Conservation (phyloP, 2,113 vertebrate species). For the Climacteris rufus region DNA sequence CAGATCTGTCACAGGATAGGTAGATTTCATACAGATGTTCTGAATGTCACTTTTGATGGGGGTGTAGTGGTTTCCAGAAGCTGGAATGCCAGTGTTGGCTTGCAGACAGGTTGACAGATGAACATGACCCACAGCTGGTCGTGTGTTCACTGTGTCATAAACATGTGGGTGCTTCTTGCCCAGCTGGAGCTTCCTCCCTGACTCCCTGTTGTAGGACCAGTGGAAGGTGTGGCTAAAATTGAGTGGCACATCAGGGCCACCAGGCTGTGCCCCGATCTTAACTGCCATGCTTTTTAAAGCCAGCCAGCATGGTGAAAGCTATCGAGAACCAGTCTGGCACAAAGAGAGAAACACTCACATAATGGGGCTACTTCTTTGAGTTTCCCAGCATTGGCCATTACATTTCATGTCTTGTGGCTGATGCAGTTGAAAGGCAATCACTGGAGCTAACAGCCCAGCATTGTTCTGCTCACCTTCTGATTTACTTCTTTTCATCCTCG, state of each 20-base stretch:
- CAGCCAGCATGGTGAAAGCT: neutral
- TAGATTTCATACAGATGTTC: neutral
- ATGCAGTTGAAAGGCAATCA: constrained; percentile 60
- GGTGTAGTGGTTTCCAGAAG: neutral
- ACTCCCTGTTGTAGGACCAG: neutral
- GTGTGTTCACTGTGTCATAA: neutral
- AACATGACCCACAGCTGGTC: neutral
- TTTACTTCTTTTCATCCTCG: constrained; percentile 47
- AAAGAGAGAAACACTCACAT: constrained; percentile 1
- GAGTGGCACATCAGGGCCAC: neutral
- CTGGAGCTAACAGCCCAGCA: constrained; percentile 35
- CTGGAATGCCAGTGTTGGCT: neutral
- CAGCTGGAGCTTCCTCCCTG: neutral
- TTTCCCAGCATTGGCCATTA: constrained; percentile 34
- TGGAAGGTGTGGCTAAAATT: neutral
- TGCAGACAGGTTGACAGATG: neutral
- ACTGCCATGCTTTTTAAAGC: neutral
- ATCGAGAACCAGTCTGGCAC: neutral
- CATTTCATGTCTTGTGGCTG: constrained; percentile 23
- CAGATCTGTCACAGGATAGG: neutral
- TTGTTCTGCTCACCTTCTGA: constrained; percentile 65
- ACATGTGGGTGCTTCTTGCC: neutral
- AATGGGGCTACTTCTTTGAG: constrained; percentile 48
- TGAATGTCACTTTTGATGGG: neutral
- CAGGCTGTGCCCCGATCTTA: neutral